Base-by-base conservation (phyloP, 1,140 invertebrate genomes). In the Drosophila pallidifrons region DNA sequence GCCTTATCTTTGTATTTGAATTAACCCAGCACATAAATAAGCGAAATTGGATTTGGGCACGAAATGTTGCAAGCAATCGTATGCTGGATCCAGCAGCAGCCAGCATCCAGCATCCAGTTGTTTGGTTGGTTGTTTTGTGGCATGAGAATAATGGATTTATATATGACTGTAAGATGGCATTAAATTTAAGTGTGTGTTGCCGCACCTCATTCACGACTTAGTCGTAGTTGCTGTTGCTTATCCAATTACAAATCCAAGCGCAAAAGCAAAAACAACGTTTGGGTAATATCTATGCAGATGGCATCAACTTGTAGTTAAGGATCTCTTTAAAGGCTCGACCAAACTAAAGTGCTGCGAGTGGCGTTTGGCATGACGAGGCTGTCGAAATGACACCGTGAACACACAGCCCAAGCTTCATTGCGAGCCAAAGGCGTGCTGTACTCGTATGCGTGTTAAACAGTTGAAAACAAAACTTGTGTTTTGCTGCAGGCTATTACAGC, bases 1-100 rank as follows among this genome's bases (percentile, higher is more conserved):
- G 83, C 72, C 82, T 83, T 87, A 82, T 88, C 85, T 87, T 88
- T 83, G 81, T 81, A 80, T 83, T 80, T 82, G 80, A 83, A 87
- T 83, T 88, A 80, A 86, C 72, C 73, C 45, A 58, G 69, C 49
- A 59, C 77, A 87, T 89, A 87, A 88, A 87, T 68, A 88, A 77
- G 76, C 69, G 77, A 80, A 88, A 87, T 87, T 88, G 83, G 82
- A 87, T 87, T 88, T 82, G 38, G 41, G 69, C 51, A 66, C 73
- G 66, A 67, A 64, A 81, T 72, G 41, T 73, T 73, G 49, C 47
- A 25, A 13, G 61, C 57, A 25, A 55, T 46, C 51, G 30, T 13
- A 66, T 45, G 41, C 38, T 55, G 51, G 7, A 51, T 13, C 7
- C 35, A 16, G 25, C 8, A 8, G 47, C 8, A 51, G 8, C 11